Evolutionary conservation across 2,888 invertebrate genomes (phyloP).

Genomic region (Calliphora vomitoria): DNA sequence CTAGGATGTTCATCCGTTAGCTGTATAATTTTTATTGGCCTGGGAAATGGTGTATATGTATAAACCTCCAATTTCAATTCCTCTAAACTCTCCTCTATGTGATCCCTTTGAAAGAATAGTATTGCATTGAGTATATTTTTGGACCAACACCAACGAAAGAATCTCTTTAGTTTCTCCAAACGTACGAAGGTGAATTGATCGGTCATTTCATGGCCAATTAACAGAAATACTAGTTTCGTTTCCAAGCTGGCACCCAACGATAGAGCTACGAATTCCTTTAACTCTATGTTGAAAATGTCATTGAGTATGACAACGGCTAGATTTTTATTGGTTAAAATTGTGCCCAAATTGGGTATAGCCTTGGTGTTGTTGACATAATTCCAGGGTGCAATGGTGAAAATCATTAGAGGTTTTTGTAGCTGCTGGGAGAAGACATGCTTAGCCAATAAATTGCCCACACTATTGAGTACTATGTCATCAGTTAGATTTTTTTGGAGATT

Average conservation of each 20-base stretch:
- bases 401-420: constrained; percentile 40
- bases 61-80: constrained; percentile 67
- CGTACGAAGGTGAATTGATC: neutral
- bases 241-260: constrained; percentile 72
- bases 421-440: neutral
- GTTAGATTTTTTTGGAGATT: neutral
- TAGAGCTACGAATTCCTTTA: constrained; percentile 63
- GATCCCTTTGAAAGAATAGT: constrained; percentile 62
- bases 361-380: constrained; percentile 53
- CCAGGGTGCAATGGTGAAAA: constrained; percentile 66
- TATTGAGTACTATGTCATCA: neutral
- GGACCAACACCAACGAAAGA: constrained; percentile 76
- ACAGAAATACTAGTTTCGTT: constrained; percentile 74
- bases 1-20: constrained; percentile 44
- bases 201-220: constrained; percentile 38
- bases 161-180: constrained; percentile 57
- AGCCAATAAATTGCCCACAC: constrained; percentile 27
- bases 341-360: constrained; percentile 59
- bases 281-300: constrained; percentile 64
- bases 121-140: constrained; percentile 74
- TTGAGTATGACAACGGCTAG: constrained; percentile 74
- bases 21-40: constrained; percentile 35
- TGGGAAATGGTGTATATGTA: constrained; percentile 73
- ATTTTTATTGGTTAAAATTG: constrained; percentile 69
- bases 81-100: neutral